These are phyloP conservation scores for Coleophora deauratella DNA, from an alignment of 2,888 invertebrate species.

Conservation along the genomic window DNA sequence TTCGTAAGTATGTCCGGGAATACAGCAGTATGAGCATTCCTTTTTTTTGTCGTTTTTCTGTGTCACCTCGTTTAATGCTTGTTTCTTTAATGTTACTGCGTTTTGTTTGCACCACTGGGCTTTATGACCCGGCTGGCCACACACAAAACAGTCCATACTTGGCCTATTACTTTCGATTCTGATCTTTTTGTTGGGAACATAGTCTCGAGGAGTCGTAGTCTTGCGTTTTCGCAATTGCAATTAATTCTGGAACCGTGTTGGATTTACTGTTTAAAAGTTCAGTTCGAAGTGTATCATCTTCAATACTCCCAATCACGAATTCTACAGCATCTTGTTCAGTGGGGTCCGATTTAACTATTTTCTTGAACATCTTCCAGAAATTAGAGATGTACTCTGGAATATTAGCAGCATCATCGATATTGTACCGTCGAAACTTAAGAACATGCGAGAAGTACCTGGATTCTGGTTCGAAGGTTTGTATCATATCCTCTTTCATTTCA, in stretches of 20 bases:
- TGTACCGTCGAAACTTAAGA: constrained; percentile 19
- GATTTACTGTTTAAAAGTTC: constrained; percentile 21
- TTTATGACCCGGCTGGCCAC: constrained; percentile 15
- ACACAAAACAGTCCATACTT: constrained; percentile 7
- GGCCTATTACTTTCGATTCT: constrained; percentile 6
- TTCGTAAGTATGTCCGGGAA: constrained; percentile 20
- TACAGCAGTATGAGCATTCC: constrained; percentile 18
- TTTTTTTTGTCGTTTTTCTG: constrained; percentile 5
- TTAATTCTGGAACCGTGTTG: constrained; percentile 19
- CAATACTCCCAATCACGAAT: constrained; percentile 22
- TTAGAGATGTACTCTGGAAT: constrained; percentile 23
- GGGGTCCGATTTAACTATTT: constrained; percentile 21
- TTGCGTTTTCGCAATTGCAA: constrained; percentile 21
- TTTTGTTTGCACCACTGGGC: constrained; percentile 3
- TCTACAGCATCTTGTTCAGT: constrained; percentile 18
- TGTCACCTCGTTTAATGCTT: constrained; percentile 5
- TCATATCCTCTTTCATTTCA: constrained; percentile 8
- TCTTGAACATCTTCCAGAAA: constrained; percentile 23
- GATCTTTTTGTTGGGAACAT: constrained; percentile 8
- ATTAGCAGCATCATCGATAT: constrained; percentile 18
- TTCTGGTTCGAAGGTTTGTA: constrained; percentile 21
- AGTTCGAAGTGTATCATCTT: constrained; percentile 21
- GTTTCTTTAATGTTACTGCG: constrained; percentile 7
- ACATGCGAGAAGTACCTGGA: constrained; percentile 24
- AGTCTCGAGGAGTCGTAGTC: constrained; percentile 1